Evolutionary conservation across 2,797 vertebrate species (phyloP).

Genomic region (Notamacropus eugenii): DNA sequence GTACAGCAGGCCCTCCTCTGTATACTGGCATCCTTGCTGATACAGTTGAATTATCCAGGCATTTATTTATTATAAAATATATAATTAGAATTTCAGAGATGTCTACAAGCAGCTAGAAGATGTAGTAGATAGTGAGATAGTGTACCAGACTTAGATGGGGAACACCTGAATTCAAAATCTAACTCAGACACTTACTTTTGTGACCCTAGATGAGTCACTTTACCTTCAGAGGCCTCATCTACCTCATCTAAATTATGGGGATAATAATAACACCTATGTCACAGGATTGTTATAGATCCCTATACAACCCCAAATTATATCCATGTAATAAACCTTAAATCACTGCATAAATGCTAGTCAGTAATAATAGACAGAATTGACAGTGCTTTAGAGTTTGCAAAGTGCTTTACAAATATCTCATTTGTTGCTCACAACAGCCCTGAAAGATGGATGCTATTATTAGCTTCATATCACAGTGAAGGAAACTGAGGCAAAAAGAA

Average conservation of each 20-base stretch:
- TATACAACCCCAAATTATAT: too few species aligned
- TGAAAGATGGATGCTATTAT: not conserved
- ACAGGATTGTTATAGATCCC: not conserved
- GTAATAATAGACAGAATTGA: not conserved
- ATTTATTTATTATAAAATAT: not conserved
- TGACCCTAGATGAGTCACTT: not conserved
- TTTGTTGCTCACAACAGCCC: not conserved
- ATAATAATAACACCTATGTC: not conserved
- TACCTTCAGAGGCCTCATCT: not conserved
- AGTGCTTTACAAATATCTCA: not conserved
- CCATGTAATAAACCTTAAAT: not conserved
- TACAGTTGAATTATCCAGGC: not conserved
- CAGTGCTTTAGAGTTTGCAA: not conserved
- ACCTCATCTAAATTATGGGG: not conserved
- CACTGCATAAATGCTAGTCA: not conserved
- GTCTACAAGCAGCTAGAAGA: not conserved
- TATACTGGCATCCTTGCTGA: too few species aligned
- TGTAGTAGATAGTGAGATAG: not conserved
- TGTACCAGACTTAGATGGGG: not conserved
- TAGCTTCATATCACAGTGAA: too few species aligned
- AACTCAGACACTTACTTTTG: not conserved
- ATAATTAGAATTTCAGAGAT: conserved; percentile 12
- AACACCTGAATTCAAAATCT: not conserved
- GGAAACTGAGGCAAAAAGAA: too few species aligned
- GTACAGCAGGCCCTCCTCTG: too few species aligned